Evolutionary conservation across 2,113 vertebrate genomes (phyloP).

Genomic region (Galbula dea): DNA sequence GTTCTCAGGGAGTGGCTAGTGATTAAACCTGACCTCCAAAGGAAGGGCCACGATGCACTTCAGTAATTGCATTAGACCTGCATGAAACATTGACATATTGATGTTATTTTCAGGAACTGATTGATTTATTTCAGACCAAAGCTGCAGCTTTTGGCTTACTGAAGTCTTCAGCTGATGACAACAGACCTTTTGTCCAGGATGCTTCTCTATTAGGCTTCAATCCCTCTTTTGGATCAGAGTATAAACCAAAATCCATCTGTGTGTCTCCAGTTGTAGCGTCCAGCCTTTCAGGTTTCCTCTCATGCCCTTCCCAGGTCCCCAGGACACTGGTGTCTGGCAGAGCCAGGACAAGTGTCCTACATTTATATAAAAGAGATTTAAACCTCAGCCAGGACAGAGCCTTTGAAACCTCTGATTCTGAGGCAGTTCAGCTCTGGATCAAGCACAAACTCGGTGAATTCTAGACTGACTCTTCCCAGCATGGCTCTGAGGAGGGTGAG

Average conservation of each 20-base stretch:
- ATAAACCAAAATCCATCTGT: not conserved
- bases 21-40: not conserved
- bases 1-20: not conserved
- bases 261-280: not conserved
- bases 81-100: not conserved
- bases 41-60: not conserved
- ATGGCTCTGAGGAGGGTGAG: not conserved
- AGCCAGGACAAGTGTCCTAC: not conserved
- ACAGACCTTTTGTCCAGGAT: not conserved
- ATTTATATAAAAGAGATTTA: not conserved
- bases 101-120: not conserved
- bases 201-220: accelerated
- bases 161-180: not conserved
- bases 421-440: not conserved
- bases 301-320: not conserved
- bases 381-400: not conserved
- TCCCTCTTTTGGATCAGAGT: not conserved
- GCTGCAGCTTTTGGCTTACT: not conserved
- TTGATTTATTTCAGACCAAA: not conserved
- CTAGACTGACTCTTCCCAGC: not conserved
- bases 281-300: not conserved
- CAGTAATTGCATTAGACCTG: not conserved
- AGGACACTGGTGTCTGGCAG: not conserved
- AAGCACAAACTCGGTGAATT: not conserved
- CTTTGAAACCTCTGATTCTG: not conserved